Conservation (phyloP, 2,888 invertebrate genomes). For the Laothoe populi region DNA sequence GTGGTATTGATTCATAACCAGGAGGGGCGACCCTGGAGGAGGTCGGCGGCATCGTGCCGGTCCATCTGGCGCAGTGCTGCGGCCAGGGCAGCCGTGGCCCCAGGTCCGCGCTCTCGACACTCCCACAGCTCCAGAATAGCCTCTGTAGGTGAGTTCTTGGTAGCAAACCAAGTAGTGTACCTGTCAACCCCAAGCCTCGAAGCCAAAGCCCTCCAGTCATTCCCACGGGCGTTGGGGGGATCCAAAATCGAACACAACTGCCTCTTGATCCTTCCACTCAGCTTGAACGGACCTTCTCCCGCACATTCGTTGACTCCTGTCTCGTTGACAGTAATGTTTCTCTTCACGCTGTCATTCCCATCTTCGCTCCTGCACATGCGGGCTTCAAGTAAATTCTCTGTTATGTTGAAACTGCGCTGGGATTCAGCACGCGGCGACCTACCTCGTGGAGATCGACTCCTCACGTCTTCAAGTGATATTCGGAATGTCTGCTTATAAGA, state of each 20-base stretch:
- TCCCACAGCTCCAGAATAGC: conserved; percentile 98
- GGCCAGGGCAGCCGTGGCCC: conserved; percentile 90
- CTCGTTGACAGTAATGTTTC: conserved; percentile 85
- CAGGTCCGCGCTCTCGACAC: conserved; percentile 93
- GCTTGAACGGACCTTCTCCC: conserved; percentile 85
- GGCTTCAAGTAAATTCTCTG: conserved; percentile 76
- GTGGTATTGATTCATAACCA: conserved; percentile 73
- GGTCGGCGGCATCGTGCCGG: conserved; percentile 75
- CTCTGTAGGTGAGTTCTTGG: conserved; percentile 98
- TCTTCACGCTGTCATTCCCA: conserved; percentile 74
- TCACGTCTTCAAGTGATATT: conserved; percentile 76
- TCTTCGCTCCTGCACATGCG: conserved; percentile 79
- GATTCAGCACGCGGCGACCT: conserved; percentile 78
- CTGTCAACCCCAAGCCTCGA: conserved; percentile 96
- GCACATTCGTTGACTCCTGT: conserved; percentile 86
- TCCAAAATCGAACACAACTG: conserved; percentile 89
- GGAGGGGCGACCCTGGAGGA: conserved; percentile 75
- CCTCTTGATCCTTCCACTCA: conserved; percentile 83
- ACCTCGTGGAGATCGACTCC: conserved; percentile 76
- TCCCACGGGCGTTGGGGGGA: conserved; percentile 95
- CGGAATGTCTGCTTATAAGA: conserved; percentile 80
- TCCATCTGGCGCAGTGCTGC: conserved; percentile 75
- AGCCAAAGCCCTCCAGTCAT: conserved; percentile 99
- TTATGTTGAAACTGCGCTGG: conserved; percentile 78
- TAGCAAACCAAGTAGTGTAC: conserved; percentile 98